Percentiles rank a stretch among this genome's conserved stretches.
Evolutionary conservation across 2,888 invertebrate genomes (phyloP).

Genomic region (Encarsia formosa): DNA sequence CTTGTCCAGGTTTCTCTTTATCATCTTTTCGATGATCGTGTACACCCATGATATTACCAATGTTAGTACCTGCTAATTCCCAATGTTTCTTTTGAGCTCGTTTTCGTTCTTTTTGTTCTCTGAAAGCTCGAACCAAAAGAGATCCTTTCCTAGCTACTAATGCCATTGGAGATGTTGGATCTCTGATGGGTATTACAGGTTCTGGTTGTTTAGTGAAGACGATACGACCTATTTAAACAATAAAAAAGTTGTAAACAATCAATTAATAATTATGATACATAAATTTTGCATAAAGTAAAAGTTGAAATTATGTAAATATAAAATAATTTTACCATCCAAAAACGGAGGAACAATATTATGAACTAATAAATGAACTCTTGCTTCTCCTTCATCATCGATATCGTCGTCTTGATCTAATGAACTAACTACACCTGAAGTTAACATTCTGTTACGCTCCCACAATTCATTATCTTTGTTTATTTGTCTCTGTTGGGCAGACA

Average conservation of each 20-base stretch:
- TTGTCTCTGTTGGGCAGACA: conserved; percentile 94
- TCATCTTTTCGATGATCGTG: conserved; percentile 59
- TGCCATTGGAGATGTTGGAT: conserved; percentile 98
- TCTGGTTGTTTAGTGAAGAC: conserved; percentile 99
- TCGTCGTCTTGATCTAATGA: conserved; percentile 85
- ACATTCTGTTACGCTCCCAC: conserved; percentile 98
- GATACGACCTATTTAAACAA: conserved; percentile 70
- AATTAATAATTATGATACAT: not conserved
- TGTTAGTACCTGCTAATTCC: conserved; percentile 94
- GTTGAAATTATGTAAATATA: not conserved
- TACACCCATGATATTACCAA: conserved; percentile 97
- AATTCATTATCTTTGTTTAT: conserved; percentile 97
- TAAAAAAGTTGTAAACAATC: not conserved
- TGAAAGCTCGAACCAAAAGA: conserved; percentile 78
- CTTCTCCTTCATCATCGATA: conserved; percentile 92
- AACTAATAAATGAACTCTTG: conserved; percentile 91
- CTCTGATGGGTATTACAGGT: conserved; percentile 94
- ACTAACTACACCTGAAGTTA: conserved; percentile 90
- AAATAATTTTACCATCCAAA: conserved; percentile 70
- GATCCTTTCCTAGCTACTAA: conserved; percentile 92
- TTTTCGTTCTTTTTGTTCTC: conserved; percentile 94
- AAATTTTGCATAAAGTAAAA: conserved; percentile 2
- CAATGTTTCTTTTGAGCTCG: conserved; percentile 98
- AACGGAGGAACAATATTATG: conserved; percentile 99
- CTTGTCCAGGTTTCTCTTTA: conserved; percentile 57